Evolutionary conservation across 2,797 vertebrate genomes (phyloP), one percentile per base, ranked within the genome.

Genomic region (Xerus rutilus): DNA sequence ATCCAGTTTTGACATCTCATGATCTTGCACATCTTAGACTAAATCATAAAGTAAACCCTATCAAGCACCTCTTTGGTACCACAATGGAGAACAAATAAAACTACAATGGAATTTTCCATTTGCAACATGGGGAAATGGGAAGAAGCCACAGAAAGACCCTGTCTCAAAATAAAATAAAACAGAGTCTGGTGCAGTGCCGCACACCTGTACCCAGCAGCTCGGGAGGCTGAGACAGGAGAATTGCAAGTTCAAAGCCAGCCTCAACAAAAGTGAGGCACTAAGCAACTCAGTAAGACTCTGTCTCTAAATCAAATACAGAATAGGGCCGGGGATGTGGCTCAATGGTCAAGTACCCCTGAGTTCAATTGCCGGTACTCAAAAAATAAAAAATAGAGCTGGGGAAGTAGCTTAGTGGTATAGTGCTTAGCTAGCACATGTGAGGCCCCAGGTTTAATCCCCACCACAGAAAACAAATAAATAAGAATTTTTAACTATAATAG

Each of bases 1-100:
- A 54, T 79, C 39, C 10, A 83, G 5, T 78, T 95, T 86, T 95
- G 73, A 59, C 43, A 77, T 90, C 39, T 77, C 62, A 72, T 69
- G 15, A 64, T 72, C 64, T 43, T 64, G 52, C 35, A 77, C 39
- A 32, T 20, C 65, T 82, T 88, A 91, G 21, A 90, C 74, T 72
- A 82, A 83, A 43, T 52, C 43, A 84, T 87, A 78, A 91, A 67
- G 13, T 83, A 65, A 73, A 49, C 52, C 32, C 39, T 82, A 28
- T 64, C 35, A 30, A 59, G 52, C n/a, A 73, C 32, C 59, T 83
- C 11, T 82, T 65, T 25, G 13, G 18, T 87, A 74, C 72, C 49
- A 45, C 70, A 93, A 25, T 74, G 47, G 23, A 87, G 54, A 90
- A 12, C 76, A 93, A 86, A 77, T 77, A 72, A 35, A 65, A 49